These are phyloP conservation scores for Pantherophis guttatus DNA, from an alignment of 2,113 vertebrate genomes.

Conservation along the genomic window DNA sequence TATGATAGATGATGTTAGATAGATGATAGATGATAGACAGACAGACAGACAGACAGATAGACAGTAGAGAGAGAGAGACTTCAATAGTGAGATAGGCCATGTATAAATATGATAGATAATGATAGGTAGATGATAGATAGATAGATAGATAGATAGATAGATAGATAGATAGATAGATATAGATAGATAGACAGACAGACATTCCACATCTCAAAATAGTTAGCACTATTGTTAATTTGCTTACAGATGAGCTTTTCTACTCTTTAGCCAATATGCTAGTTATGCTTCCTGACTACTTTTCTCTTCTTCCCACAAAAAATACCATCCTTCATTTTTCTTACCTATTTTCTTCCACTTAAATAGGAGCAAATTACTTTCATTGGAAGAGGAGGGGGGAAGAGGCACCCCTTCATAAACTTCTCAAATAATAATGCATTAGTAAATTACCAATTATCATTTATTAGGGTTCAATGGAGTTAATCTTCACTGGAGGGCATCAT, in stretches of 20 bases:
- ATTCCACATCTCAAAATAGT: neutral
- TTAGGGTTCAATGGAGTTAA: neutral
- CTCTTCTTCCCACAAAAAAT: neutral
- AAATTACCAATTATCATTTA: neutral
- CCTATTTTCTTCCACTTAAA: neutral
- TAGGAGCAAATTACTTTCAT: neutral
- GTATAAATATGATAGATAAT: neutral
- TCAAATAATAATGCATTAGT: neutral
- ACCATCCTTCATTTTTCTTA: neutral
- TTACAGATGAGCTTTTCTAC: neutral
- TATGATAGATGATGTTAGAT: too few relatives aligned
- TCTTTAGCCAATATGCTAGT: neutral
- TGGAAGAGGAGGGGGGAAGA: accelerated
- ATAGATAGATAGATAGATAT: neutral
- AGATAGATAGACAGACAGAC: neutral
- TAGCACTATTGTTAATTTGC: neutral
- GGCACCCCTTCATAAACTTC: neutral
- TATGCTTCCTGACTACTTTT: neutral
- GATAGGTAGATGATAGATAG: too few relatives aligned
- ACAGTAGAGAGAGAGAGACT: too few relatives aligned
- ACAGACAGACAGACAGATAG: too few relatives aligned
- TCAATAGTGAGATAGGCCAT: too few relatives aligned
- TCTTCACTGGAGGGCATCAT: neutral
- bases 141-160: neutral
- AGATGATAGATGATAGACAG: too few relatives aligned